Conservation (phyloP, 2,888 invertebrate genomes). For the Mythimna ferrago region DNA sequence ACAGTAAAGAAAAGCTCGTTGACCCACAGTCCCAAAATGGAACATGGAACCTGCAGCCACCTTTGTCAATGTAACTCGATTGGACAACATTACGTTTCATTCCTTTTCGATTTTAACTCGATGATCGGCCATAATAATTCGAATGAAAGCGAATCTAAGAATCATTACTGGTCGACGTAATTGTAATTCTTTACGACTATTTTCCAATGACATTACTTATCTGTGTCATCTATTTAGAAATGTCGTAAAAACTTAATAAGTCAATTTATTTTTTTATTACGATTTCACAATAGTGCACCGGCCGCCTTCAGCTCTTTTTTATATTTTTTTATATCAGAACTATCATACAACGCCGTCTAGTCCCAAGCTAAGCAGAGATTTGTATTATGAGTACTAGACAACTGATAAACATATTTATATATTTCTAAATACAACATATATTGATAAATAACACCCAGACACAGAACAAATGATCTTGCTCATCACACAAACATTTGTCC, state of each 20-base stretch:
- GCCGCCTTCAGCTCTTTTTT: too few relatives aligned
- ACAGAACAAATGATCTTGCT: too few relatives aligned
- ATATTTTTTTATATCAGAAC: too few relatives aligned
- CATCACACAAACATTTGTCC: too few relatives aligned
- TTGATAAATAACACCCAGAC: too few relatives aligned
- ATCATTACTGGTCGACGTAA: constrained; percentile 46
- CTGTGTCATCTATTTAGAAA: constrained; percentile 28
- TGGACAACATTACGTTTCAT: constrained; percentile 41
- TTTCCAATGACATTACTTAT: constrained; percentile 34
- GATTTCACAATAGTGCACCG: constrained; percentile 5
- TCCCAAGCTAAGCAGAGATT: too few relatives aligned
- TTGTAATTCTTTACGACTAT: constrained; percentile 46
- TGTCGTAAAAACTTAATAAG: constrained; percentile 38
- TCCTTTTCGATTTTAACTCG: constrained; percentile 44
- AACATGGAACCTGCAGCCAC: constrained; percentile 43
- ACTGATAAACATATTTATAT: too few relatives aligned
- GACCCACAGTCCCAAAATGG: constrained; percentile 50
- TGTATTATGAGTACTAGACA: too few relatives aligned
- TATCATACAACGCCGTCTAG: too few relatives aligned
- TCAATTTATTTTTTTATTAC: constrained; percentile 28
- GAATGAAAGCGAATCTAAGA: constrained; percentile 55
- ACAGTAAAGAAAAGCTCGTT: constrained; percentile 50
- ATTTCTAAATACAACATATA: too few relatives aligned
- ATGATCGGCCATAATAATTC: constrained; percentile 40
- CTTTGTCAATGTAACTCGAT: constrained; percentile 43